Conservation (phyloP, 2,888 invertebrate species). For the Seladonia tumulorum region DNA sequence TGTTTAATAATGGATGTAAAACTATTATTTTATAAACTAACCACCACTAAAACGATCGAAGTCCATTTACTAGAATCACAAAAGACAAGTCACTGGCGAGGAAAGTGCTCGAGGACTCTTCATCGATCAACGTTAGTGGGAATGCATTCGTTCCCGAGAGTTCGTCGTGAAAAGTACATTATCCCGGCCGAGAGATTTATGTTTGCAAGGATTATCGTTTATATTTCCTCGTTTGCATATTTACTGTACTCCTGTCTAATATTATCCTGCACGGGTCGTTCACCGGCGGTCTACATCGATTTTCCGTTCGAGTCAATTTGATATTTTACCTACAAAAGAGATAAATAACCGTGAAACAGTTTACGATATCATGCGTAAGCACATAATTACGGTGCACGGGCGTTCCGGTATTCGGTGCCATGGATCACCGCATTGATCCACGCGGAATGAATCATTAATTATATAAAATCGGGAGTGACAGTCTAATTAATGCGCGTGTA, state of each 20-base stretch:
- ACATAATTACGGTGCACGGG: neutral
- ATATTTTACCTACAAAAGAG: neutral
- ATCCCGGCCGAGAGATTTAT: neutral
- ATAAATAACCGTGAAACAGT: neutral
- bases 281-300: neutral
- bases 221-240: conserved; percentile 23
- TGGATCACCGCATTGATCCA: neutral
- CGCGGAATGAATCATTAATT: neutral
- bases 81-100: neutral
- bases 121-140: conserved; percentile 17
- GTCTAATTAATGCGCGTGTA: neutral
- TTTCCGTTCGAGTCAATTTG: neutral
- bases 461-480: neutral
- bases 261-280: neutral
- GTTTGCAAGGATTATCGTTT: conserved; percentile 14
- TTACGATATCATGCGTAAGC: neutral
- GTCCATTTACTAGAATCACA: conserved; percentile 2
- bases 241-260: neutral
- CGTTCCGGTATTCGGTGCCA: neutral
- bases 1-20: neutral
- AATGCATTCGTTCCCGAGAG: conserved; percentile 9
- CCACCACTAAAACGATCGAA: neutral
- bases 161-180: neutral
- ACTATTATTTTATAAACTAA: conserved; percentile 8
- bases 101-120: conserved; percentile 8